These are phyloP conservation scores for Parnassius mnemosyne DNA, from an alignment of 2,888 invertebrate species.

Conservation along the genomic window DNA sequence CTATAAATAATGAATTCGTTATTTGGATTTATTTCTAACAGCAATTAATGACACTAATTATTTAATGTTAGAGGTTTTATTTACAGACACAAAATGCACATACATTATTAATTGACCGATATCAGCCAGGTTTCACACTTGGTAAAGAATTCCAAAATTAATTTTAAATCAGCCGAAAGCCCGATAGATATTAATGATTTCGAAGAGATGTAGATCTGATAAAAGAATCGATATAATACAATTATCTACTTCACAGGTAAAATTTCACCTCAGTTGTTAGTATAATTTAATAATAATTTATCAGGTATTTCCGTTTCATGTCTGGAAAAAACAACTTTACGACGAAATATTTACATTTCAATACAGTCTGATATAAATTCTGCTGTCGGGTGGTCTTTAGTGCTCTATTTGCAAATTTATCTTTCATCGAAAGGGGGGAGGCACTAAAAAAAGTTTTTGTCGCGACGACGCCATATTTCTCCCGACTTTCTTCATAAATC, in stretches of 20 bases:
- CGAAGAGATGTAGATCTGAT: neutral
- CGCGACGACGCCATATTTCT: slow-evolving; percentile 67
- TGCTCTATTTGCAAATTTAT: slow-evolving; percentile 67
- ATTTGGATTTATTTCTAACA: neutral
- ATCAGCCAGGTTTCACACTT: slow-evolving; percentile 2
- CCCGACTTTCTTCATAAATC: slow-evolving; percentile 72
- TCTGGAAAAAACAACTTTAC: slow-evolving; percentile 43
- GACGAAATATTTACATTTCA: slow-evolving; percentile 62
- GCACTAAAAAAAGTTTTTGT: slow-evolving; percentile 70
- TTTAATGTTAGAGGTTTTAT: slow-evolving; percentile 5
- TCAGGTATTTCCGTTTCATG: slow-evolving; percentile 17
- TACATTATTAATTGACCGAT: neutral
- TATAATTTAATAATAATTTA: slow-evolving; percentile 1
- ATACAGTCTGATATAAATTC: slow-evolving; percentile 49
- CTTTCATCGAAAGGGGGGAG: slow-evolving; percentile 60
- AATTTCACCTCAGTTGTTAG: neutral
- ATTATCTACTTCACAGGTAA: neutral
- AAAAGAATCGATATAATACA: too few relatives aligned
- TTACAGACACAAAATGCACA: neutral
- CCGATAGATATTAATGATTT: neutral
- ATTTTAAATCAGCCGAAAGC: neutral
- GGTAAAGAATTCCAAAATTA: slow-evolving; percentile 12
- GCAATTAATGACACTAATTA: slow-evolving; percentile 2
- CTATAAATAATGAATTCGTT: too few relatives aligned
- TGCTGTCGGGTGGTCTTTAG: slow-evolving; percentile 50